Base-by-base conservation (phyloP, 2,888 invertebrate species). In the Melanotus villosus region DNA sequence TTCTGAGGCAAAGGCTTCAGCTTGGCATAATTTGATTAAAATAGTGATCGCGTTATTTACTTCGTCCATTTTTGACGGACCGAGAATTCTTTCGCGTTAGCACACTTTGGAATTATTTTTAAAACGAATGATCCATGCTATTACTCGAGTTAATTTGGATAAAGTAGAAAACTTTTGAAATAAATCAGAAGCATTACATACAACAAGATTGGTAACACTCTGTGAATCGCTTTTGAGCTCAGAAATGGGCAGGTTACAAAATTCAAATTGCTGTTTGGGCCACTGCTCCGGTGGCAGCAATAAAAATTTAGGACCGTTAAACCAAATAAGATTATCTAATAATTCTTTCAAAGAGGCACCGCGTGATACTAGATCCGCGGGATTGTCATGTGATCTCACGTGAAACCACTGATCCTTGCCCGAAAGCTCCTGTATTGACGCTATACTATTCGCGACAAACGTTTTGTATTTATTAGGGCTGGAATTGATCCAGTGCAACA, bases 401-500 rank as follows among this genome's bases (percentile, higher is more conserved):
- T 26, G 30, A 7, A 26, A 26, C 30, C 30, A 26, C 7, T 7
- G 30, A 26, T 26, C 30, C 7, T 3, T 3, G 3, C 5, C 3
- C 7, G 7, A 5, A 3, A 5, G 3, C 7, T 9, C 14, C 38
- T 58, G 38, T 10, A 58, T 58, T 5, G 16, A 1, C 5, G 58
- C 16, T 4, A 38, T 12, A 7, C 38, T 36, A 12, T 58, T 58
- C 7, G 1, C 16, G 18, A 59, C 59, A 43, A 59, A 59, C 2
- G 26, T 41, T 41, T 59, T n/a, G 5, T 16, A 30, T 10, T 12
- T 21, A 6, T 26, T 41, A 10, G 59, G 26, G 7, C 9, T 18
- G n/a, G 47, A 47, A 7, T 47, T 45, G 4, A 62, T 16, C 47
- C 62, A 58, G 34, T 10, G 9, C 9, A 58, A 23, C 1, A 58